A percentile compares a stretch with the other conserved stretches of the same genome.
Conservation (phyloP, 2,113 vertebrate genomes). For the Agapornis roseicollis region DNA sequence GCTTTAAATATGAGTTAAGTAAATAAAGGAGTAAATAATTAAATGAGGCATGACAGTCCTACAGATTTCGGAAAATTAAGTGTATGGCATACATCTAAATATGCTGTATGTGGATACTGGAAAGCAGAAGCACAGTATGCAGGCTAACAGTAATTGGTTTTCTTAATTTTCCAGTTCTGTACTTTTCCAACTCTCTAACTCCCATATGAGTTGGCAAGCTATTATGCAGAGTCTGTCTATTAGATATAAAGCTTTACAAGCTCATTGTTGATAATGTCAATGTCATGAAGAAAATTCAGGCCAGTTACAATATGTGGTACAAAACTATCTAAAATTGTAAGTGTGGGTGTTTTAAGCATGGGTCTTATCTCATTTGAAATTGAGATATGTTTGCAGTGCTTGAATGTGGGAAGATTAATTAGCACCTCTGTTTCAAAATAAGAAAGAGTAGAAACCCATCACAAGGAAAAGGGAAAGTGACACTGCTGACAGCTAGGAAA, state of each 20-base stretch:
- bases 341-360: slow-evolving; percentile 67
- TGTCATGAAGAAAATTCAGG: slow-evolving; percentile 62
- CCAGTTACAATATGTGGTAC: slow-evolving; percentile 50
- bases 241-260: slow-evolving; percentile 49
- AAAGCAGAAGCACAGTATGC: not conserved
- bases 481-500: slow-evolving; percentile 69
- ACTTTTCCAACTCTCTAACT: slow-evolving; percentile 19
- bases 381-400: slow-evolving; percentile 79
- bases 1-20: not conserved
- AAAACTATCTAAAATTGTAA: slow-evolving; percentile 70
- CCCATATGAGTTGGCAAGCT: not conserved
- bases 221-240: slow-evolving; percentile 4
- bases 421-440: slow-evolving; percentile 86
- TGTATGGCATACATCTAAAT: not conserved
- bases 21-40: not conserved
- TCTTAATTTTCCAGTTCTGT: slow-evolving; percentile 23
- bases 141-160: slow-evolving; percentile 1
- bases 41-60: not conserved
- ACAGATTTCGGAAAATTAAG: not conserved
- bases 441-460: slow-evolving; percentile 76
- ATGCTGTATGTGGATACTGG: not conserved
- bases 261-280: slow-evolving; percentile 47
- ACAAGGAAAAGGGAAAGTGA: slow-evolving; percentile 75
- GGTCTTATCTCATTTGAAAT: slow-evolving; percentile 79
- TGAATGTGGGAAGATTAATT: slow-evolving; percentile 89